Evolutionary conservation across 2,113 vertebrate species (phyloP).

Genomic region (Sapajus apella): DNA sequence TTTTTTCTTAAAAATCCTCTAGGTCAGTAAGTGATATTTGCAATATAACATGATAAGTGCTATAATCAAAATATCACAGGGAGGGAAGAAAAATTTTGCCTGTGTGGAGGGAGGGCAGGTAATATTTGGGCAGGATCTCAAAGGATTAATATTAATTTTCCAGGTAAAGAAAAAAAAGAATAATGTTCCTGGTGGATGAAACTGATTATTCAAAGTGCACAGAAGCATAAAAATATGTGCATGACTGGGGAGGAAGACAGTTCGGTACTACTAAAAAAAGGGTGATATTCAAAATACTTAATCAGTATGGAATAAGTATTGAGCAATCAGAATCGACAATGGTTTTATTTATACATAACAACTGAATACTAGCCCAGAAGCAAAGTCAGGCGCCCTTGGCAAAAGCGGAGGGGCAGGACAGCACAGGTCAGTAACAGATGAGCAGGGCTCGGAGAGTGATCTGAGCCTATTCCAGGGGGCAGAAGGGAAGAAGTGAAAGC

Average conservation of each 20-base stretch:
- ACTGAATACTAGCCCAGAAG: background rate
- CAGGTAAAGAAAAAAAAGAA: background rate
- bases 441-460: background rate
- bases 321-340: background rate
- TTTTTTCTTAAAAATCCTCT: background rate
- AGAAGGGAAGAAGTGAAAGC: background rate
- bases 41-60: background rate
- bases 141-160: conserved; percentile 27
- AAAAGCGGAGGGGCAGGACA: background rate
- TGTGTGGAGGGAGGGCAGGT: background rate
- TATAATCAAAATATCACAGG: background rate
- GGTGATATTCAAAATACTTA: conserved; percentile 8
- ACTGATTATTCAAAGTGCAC: background rate
- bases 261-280: background rate
- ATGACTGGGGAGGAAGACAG: background rate
- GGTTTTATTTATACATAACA: background rate
- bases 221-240: background rate
- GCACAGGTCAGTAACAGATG: background rate
- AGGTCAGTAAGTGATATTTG: background rate
- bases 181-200: background rate
- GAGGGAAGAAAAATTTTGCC: background rate
- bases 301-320: background rate
- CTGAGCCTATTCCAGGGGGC: background rate
- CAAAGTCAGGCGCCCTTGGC: background rate
- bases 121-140: background rate